A percentile compares a stretch with the other conserved stretches of the same genome.
phyloP scores from a whole-genome alignment of 2,888 invertebrate species.

The Octonoba sinensis region DNA sequence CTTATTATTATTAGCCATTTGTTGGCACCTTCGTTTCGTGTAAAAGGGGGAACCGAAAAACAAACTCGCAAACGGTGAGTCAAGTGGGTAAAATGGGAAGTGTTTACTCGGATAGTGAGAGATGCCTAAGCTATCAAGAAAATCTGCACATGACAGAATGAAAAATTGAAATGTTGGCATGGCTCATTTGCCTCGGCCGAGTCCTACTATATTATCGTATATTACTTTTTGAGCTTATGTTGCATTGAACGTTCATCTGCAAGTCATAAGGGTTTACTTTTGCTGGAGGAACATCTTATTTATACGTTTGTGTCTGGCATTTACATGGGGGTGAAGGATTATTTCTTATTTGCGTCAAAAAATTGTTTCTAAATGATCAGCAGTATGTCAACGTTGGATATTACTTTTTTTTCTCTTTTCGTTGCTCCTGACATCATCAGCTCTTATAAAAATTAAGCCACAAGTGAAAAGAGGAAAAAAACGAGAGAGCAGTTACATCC shows the following conservation, averaged over 20 bases:
- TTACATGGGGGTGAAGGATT: slow-evolving; percentile 1
- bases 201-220: slow-evolving; percentile 55
- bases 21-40: slow-evolving; percentile 41
- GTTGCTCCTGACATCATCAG: slow-evolving; percentile 23
- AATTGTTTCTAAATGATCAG: slow-evolving; percentile 35
- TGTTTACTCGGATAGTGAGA: slow-evolving; percentile 29
- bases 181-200: slow-evolving; percentile 51
- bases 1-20: slow-evolving; percentile 62
- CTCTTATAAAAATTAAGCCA: slow-evolving; percentile 52
- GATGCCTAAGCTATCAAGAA: slow-evolving; percentile 46
- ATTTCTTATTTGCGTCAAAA: slow-evolving; percentile 28
- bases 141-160: slow-evolving; percentile 61
- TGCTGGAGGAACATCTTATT: slow-evolving; percentile 28
- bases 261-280: slow-evolving; percentile 46
- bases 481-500: slow-evolving; percentile 26
- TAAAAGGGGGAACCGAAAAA: slow-evolving; percentile 32
- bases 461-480: slow-evolving; percentile 22
- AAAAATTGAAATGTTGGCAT: slow-evolving; percentile 59
- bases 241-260: slow-evolving; percentile 53
- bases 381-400: slow-evolving; percentile 16
- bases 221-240: slow-evolving; percentile 58
- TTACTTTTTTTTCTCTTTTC: slow-evolving; percentile 18
- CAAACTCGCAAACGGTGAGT: slow-evolving; percentile 30
- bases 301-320: slow-evolving; percentile 38
- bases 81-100: slow-evolving; percentile 54